These are phyloP conservation scores for Eucriotettix oculatus DNA, from an alignment of 2,888 invertebrate species.

Conservation along the genomic window DNA sequence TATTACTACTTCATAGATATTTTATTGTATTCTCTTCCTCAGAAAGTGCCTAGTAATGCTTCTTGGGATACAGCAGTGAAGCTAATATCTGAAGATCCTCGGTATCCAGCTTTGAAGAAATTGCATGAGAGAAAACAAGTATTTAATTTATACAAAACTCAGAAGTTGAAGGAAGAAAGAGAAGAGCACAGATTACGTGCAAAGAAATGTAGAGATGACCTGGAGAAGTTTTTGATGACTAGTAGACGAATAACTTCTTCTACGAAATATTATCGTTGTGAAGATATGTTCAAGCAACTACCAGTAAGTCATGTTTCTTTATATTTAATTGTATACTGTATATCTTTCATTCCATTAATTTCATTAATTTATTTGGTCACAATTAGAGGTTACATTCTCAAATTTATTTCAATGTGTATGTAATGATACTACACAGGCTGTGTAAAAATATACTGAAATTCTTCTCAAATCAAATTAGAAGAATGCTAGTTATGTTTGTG, in stretches of 20 bases:
- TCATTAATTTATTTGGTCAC: too few species aligned
- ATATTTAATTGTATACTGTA: too few species aligned
- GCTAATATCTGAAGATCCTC: conserved; percentile 72
- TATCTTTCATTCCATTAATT: too few species aligned
- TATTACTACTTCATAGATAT: too few species aligned
- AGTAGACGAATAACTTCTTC: conserved; percentile 80
- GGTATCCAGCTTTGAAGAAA: conserved; percentile 82
- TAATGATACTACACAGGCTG: too few species aligned
- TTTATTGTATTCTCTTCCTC: conserved; percentile 5
- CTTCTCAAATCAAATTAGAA: too few species aligned
- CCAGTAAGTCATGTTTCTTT: conserved; percentile 32
- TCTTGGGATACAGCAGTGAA: conserved; percentile 97
- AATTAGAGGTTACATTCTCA: too few species aligned
- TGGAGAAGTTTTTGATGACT: conserved; percentile 83
- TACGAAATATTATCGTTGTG: conserved; percentile 84
- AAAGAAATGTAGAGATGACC: conserved; percentile 90
- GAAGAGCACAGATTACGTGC: conserved; percentile 79
- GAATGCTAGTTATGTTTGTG: too few species aligned
- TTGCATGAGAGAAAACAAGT: conserved; percentile 96
- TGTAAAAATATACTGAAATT: too few species aligned
- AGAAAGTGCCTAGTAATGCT: conserved; percentile 83
- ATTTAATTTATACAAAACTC: conserved; percentile 97
- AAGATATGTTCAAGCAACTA: conserved; percentile 63
- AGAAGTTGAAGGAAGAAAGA: conserved; percentile 91
- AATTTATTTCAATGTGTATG: too few species aligned